A percentile compares a stretch with the other conserved stretches of the same genome.
Conservation (phyloP, 2,113 vertebrate genomes). For the Chamaea fasciata region DNA sequence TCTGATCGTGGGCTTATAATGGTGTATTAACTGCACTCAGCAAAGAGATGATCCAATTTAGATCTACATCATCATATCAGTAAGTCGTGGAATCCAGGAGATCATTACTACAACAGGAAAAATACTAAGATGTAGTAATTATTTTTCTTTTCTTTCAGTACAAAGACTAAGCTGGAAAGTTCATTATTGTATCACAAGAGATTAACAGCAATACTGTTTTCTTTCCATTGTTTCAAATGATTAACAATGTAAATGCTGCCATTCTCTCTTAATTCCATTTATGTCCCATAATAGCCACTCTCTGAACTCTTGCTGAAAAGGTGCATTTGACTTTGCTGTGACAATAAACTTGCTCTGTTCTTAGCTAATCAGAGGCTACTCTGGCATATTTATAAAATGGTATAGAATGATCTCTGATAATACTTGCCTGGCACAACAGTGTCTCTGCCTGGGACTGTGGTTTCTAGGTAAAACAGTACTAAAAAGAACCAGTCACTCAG, state of each 20-base stretch:
- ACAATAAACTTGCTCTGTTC: constrained; percentile 17
- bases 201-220: constrained; percentile 28
- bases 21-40: background rate
- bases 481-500: background rate
- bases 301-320: constrained; percentile 9
- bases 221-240: constrained; percentile 32
- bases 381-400: background rate
- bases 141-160: constrained; percentile 12
- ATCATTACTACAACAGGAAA: background rate
- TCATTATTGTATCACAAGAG: constrained; percentile 5
- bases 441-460: background rate
- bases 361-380: background rate
- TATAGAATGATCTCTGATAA: background rate
- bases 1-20: background rate
- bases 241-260: constrained; percentile 30
- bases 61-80: background rate
- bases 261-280: background rate
- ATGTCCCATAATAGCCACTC: background rate
- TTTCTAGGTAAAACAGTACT: background rate
- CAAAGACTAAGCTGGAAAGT: constrained; percentile 16
- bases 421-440: background rate
- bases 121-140: background rate
- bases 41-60: background rate
- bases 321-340: constrained; percentile 34
- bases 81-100: background rate